phyloP scores from a whole-genome alignment of 1,140 invertebrate species.

The Manduca sexta region DNA sequence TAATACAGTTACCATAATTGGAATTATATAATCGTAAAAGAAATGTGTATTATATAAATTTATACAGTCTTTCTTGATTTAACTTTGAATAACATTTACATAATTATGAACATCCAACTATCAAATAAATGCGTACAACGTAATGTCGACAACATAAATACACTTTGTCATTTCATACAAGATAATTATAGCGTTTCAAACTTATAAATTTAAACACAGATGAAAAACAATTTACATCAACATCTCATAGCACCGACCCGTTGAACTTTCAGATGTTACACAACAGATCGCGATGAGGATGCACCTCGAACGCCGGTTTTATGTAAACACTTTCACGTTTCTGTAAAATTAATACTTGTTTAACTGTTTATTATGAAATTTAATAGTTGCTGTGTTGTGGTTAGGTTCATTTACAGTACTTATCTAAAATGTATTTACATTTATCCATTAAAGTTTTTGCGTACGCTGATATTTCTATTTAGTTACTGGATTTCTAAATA shows the following conservation, averaged over 20 bases:
- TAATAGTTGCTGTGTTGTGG: too few species aligned
- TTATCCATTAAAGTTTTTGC: too few species aligned
- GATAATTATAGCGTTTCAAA: not conserved
- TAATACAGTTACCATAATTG: too few species aligned
- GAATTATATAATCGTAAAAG: too few species aligned
- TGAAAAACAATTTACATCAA: not conserved
- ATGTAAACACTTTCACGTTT: slow-evolving; percentile 54
- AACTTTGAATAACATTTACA: too few species aligned
- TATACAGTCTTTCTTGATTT: too few species aligned
- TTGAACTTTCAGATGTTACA: slow-evolving; percentile 49
- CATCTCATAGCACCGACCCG: slow-evolving; percentile 24
- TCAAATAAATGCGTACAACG: not conserved
- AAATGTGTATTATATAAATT: too few species aligned
- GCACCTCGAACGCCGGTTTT: slow-evolving; percentile 28
- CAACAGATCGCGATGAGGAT: slow-evolving; percentile 49
- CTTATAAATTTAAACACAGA: not conserved
- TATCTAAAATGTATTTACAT: too few species aligned
- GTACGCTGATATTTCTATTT: too few species aligned
- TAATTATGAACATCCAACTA: not conserved
- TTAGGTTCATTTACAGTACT: too few species aligned
- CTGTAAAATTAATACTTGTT: slow-evolving; percentile 17
- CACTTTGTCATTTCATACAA: not conserved
- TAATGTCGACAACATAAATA: not conserved
- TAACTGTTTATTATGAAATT: not conserved
- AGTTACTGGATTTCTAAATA: too few species aligned